These are phyloP conservation scores for Laodelphax striatellus DNA, from an alignment of 1,140 invertebrate genomes.

Conservation along the genomic window DNA sequence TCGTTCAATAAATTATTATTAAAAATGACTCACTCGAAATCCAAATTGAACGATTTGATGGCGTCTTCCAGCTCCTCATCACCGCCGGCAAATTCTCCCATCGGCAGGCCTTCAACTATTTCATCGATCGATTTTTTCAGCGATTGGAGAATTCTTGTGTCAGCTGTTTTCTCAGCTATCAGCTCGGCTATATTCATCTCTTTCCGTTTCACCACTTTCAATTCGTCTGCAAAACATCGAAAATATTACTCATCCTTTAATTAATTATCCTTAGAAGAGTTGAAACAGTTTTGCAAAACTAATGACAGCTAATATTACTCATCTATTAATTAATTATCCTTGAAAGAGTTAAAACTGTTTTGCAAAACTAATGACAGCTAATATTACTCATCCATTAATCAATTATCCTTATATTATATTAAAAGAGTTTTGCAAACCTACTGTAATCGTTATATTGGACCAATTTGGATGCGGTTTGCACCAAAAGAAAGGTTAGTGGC, in stretches of 20 bases:
- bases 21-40: constrained; percentile 30
- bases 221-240: constrained; percentile 3
- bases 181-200: constrained; percentile 20
- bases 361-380: too few relatives aligned
- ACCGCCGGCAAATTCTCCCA: constrained; percentile 45
- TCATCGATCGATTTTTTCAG: constrained; percentile 23
- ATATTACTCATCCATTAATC: too few relatives aligned
- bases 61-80: constrained; percentile 46
- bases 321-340: too few relatives aligned
- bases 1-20: too few relatives aligned
- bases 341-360: too few relatives aligned
- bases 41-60: constrained; percentile 36
- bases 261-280: neutral
- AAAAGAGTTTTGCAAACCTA: too few relatives aligned
- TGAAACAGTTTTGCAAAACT: neutral
- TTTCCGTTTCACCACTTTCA: constrained; percentile 17
- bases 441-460: too few relatives aligned
- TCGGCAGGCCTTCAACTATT: constrained; percentile 38
- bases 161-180: constrained; percentile 33
- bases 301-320: too few relatives aligned
- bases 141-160: constrained; percentile 33
- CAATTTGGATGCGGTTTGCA: too few relatives aligned
- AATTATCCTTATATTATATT: too few relatives aligned
- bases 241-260: too few relatives aligned
- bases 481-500: too few relatives aligned